phyloP scores from a whole-genome alignment of 2,888 invertebrate species.

The Meiosimyza platycephala region DNA sequence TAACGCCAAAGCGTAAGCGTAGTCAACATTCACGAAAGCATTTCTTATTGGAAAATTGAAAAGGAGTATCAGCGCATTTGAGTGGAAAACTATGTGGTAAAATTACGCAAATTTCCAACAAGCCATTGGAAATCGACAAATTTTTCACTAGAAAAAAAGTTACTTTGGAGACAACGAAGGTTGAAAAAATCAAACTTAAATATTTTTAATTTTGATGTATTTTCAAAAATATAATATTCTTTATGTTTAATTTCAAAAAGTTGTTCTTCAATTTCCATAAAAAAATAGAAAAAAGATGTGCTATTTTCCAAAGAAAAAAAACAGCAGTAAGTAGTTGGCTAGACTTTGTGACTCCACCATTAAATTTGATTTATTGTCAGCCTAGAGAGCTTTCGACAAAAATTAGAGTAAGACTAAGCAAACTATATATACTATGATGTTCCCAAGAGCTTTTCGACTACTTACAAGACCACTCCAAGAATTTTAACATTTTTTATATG shows the following conservation, averaged over 20 bases:
- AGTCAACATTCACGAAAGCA: background rate
- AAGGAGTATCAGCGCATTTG: background rate
- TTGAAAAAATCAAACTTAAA: background rate
- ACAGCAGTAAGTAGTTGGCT: slow-evolving; percentile 8
- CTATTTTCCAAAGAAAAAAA: background rate
- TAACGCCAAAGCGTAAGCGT: background rate
- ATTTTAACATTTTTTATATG: too few species aligned
- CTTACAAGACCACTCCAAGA: too few species aligned
- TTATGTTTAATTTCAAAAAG: background rate
- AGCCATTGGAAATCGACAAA: slow-evolving; percentile 11
- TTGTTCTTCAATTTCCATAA: too few species aligned
- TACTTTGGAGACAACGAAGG: background rate
- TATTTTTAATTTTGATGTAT: too few species aligned
- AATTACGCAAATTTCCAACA: slow-evolving; percentile 22
- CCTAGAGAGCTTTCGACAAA: slow-evolving; percentile 7
- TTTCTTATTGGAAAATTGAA: background rate
- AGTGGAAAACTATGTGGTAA: slow-evolving; percentile 4
- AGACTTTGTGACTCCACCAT: slow-evolving; percentile 11
- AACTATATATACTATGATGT: too few species aligned
- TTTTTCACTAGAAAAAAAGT: too few species aligned
- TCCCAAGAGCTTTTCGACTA: too few species aligned
- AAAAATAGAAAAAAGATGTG: background rate
- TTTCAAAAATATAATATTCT: background rate
- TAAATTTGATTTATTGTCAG: slow-evolving; percentile 4
- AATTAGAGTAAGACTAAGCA: too few species aligned